Evolutionary conservation across 2,113 vertebrate species (phyloP).

Genomic region (Myocastor coypus): DNA sequence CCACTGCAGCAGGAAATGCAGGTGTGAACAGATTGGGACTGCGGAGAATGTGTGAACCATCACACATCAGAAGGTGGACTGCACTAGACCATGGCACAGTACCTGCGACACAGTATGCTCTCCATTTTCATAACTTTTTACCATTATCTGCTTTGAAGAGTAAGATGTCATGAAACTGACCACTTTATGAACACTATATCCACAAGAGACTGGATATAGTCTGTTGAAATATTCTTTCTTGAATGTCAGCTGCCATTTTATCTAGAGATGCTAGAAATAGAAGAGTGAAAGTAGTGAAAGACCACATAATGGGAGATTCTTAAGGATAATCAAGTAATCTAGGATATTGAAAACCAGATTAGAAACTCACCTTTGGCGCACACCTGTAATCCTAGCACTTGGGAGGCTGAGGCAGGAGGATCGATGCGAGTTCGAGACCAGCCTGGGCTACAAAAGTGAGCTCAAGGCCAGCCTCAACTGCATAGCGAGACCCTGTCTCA

Average conservation of each 20-base stretch:
- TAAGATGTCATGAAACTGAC: background rate
- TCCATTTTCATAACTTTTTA: background rate
- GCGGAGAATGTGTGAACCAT: background rate
- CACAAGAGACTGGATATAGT: background rate
- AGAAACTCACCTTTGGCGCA: background rate
- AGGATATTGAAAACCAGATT: background rate
- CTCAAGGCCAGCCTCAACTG: no score
- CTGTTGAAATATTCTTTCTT: background rate
- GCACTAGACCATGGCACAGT: background rate
- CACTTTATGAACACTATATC: background rate
- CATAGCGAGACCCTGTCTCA: no score
- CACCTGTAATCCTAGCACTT: no score
- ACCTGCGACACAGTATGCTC: background rate
- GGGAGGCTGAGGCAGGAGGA: no score
- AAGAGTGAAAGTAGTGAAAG: background rate
- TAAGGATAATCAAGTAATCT: background rate
- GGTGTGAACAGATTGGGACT: background rate
- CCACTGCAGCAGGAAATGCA: no score
- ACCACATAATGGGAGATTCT: no score
- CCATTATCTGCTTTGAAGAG: background rate
- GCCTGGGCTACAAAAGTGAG: no score
- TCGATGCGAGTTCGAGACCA: no score
- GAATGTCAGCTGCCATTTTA: background rate
- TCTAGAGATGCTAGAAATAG: background rate
- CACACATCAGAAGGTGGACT: background rate